Evolutionary conservation across 2,113 vertebrate genomes (phyloP), one percentile per base, ranked within the genome.

Genomic region (Falcunculus frontatus): DNA sequence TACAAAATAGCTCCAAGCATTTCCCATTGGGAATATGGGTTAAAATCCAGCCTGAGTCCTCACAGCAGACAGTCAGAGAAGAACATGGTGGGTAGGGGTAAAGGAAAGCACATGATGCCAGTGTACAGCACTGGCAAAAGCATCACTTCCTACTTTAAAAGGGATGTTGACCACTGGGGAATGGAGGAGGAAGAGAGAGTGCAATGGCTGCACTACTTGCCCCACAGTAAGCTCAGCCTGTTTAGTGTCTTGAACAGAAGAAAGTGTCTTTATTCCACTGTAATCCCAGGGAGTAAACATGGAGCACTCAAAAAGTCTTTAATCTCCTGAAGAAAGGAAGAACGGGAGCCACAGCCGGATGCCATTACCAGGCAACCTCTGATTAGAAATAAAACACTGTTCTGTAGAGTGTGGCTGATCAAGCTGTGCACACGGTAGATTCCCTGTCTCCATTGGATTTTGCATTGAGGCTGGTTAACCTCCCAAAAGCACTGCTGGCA

Each of bases 401-500:
- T 89, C 44, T 64, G 77, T n/a, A n/a, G 59, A 93, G 39, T 23
- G 56, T 29, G 32, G 60, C 69, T 87, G 95, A 78, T 68, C 80
- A 72, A 29, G 41, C 33, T 0, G 0, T n/a, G 50, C 46, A 62
- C 39, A 35, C 0, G 18, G 85, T 16, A 83, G 41, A 74, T 93
- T 77, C 63, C 55, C 41, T 29, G 59, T 55, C 86, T 69, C 88
- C 63, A 44, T 1, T 70, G 3, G 3, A 53, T 50, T 70, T 68
- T 77, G 79, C 39, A 50, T 55, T 42, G 39, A 74, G 68, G 47
- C 80, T 89, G 83, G 47, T 93, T 80, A 92, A 77, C 67, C 60
- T 95, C 83, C 86, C 86, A 88, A 84, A 65, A 86, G 42, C 67
- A 41, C 81, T 79, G 70, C 92, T 90, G 92, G 95, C 75, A 93